phyloP scores from a whole-genome alignment of 1,140 invertebrate species.

The Macrosteles quadrilineatus region DNA sequence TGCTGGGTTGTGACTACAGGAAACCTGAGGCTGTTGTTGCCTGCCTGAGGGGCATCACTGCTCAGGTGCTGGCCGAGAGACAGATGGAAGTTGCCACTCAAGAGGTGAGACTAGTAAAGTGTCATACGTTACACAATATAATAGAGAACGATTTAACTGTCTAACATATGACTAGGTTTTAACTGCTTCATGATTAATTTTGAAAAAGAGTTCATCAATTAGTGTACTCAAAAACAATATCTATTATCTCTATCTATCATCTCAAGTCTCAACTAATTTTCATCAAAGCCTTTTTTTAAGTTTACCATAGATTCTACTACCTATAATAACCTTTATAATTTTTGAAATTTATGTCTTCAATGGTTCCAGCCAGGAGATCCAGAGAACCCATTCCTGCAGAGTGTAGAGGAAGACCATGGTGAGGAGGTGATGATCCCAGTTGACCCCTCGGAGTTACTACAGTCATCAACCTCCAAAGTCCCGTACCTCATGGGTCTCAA shows the following conservation, averaged over 20 bases:
- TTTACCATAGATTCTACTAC: too few species aligned
- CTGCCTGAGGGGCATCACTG: background rate
- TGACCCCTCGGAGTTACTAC: background rate
- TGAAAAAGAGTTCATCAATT: too few species aligned
- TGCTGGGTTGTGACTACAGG: background rate
- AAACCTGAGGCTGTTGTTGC: background rate
- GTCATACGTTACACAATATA: too few species aligned
- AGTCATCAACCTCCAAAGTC: background rate
- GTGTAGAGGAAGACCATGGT: background rate
- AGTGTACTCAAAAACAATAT: too few species aligned
- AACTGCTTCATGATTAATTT: too few species aligned
- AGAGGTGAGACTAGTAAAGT: background rate
- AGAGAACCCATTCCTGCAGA: background rate
- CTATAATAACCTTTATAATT: too few species aligned
- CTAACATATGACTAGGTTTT: too few species aligned
- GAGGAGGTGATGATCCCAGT: background rate
- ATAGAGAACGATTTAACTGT: too few species aligned
- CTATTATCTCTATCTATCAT: too few species aligned
- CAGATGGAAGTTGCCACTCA: background rate
- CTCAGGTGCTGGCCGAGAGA: background rate
- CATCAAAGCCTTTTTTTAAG: too few species aligned
- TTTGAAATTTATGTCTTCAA: too few species aligned
- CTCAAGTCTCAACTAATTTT: too few species aligned
- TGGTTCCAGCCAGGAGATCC: background rate
- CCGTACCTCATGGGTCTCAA: slow-evolving; percentile 5